Evolutionary conservation across 1,140 invertebrate genomes (phyloP).

Genomic region (Cotesia typhae): DNA sequence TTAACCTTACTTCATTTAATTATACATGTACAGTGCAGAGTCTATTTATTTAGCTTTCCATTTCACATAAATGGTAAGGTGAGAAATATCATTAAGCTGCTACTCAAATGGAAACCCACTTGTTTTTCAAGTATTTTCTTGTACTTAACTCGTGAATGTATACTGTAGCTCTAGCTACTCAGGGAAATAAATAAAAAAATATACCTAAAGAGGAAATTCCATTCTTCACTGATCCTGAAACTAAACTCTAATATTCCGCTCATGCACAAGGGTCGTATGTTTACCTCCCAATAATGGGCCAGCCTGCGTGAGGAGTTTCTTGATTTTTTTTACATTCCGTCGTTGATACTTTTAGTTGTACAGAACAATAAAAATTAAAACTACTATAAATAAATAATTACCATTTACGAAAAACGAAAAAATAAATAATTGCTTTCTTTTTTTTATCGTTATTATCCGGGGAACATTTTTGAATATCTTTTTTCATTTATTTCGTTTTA

Average conservation of each 20-base stretch:
- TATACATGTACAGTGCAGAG: conserved; percentile 5
- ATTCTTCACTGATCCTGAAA: conserved; percentile 27
- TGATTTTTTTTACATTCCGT: conserved; percentile 43
- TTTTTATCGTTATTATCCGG: too few relatives aligned
- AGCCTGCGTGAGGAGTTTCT: conserved; percentile 48
- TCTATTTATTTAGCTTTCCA: conserved; percentile 26
- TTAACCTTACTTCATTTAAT: conserved; percentile 13
- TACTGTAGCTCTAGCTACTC: neutral
- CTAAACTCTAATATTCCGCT: conserved; percentile 45
- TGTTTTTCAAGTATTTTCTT: conserved; percentile 3
- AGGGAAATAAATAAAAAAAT: conserved; percentile 12
- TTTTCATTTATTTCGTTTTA: too few relatives aligned
- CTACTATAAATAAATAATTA: neutral
- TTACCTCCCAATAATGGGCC: conserved; percentile 50
- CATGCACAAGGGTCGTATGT: conserved; percentile 51
- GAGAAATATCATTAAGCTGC: conserved; percentile 23
- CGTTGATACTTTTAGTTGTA: conserved; percentile 7
- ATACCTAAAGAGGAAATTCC: conserved; percentile 28
- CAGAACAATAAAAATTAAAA: conserved; percentile 19
- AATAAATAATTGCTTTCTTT: conserved; percentile 11
- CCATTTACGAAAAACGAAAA: conserved; percentile 8
- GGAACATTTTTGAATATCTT: too few relatives aligned
- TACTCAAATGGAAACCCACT: conserved; percentile 10
- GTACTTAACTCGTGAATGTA: conserved; percentile 14
- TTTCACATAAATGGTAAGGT: conserved; percentile 2